Evolutionary conservation across 1,140 invertebrate species (phyloP).

Genomic region (Cryptotermes secundus): DNA sequence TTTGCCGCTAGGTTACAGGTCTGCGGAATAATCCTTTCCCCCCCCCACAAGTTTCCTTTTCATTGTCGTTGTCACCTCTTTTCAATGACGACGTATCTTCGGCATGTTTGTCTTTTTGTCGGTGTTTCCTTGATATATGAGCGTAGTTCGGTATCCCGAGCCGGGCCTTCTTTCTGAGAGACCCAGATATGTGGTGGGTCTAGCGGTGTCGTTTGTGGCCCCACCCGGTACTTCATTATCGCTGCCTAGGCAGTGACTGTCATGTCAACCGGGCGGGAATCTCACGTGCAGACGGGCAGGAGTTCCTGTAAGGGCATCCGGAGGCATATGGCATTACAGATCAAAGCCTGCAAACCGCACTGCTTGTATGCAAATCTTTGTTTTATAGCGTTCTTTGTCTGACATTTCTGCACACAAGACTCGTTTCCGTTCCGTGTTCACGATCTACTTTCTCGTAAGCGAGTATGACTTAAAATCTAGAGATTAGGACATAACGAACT

Average conservation of each 20-base stretch:
- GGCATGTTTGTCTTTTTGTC: background rate
- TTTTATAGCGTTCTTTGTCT: background rate
- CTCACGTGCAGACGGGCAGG: background rate
- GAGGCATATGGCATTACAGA: background rate
- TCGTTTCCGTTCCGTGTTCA: background rate
- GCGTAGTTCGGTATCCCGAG: background rate
- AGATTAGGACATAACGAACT: too few species aligned
- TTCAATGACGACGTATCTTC: background rate
- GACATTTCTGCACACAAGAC: background rate
- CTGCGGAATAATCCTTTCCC: background rate
- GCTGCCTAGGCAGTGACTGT: background rate
- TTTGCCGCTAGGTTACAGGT: background rate
- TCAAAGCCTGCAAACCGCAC: background rate
- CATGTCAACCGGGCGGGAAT: background rate
- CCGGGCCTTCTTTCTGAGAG: background rate
- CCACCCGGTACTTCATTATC: slow-evolving; percentile 18
- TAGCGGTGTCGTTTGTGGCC: slow-evolving; percentile 2
- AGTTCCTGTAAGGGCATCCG: background rate
- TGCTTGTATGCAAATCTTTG: slow-evolving; percentile 16
- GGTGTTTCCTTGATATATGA: slow-evolving; percentile 11
- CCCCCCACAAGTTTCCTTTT: background rate
- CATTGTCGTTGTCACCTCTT: background rate
- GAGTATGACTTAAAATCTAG: background rate
- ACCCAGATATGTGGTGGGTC: background rate
- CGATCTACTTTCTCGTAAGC: background rate